These are phyloP conservation scores for Cygnus buccinator DNA, from an alignment of 2,113 vertebrate species.

Conservation along the genomic window DNA sequence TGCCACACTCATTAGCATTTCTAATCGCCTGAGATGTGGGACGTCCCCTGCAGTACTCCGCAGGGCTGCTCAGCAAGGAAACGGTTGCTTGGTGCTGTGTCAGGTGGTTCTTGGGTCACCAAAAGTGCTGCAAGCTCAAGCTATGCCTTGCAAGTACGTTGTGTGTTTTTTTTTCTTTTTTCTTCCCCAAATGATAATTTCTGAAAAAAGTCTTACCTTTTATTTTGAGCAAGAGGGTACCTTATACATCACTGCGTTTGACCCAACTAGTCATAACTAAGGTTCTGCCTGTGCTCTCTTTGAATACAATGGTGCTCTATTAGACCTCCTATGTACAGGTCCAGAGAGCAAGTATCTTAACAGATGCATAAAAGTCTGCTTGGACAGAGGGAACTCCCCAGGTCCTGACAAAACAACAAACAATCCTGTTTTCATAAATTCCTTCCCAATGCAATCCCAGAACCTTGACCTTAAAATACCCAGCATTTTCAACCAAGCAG, in stretches of 20 bases:
- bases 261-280: background rate
- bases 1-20: background rate
- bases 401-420: background rate
- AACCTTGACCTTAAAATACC: background rate
- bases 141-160: fast-evolving
- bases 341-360: background rate
- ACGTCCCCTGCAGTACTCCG: background rate
- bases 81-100: background rate
- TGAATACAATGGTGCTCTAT: background rate
- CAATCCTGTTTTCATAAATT: background rate
- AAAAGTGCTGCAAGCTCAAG: background rate
- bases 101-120: background rate
- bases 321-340: background rate
- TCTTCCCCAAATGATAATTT: background rate
- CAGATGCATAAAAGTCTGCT: background rate
- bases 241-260: background rate
- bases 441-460: background rate
- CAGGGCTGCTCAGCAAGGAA: background rate
- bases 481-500: background rate
- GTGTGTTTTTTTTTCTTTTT: background rate
- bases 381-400: no score
- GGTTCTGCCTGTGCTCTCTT: background rate
- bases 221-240: background rate
- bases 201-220: background rate
- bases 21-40: background rate